These are phyloP conservation scores for Cephus sareptanus DNA, from an alignment of 2,888 invertebrate species.

Conservation along the genomic window DNA sequence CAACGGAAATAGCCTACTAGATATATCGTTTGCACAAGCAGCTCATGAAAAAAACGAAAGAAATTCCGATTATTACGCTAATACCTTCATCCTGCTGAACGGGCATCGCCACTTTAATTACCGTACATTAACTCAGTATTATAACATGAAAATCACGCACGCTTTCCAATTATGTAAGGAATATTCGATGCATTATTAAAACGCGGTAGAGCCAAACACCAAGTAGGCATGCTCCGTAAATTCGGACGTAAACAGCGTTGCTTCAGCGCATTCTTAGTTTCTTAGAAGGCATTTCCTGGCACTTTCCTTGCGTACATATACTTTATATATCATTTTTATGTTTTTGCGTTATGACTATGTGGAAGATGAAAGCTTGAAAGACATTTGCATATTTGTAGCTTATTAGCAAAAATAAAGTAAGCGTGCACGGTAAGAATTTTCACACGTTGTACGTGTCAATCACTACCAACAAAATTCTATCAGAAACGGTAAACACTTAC, in stretches of 20 bases:
- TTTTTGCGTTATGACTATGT: not conserved
- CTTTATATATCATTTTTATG: constrained; percentile 20
- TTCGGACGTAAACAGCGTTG: constrained; percentile 40
- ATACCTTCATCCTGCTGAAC: constrained; percentile 39
- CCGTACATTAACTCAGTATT: constrained; percentile 52
- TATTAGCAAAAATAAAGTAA: too few relatives aligned
- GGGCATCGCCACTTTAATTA: constrained; percentile 56
- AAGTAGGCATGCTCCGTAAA: constrained; percentile 49
- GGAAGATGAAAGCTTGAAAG: too few relatives aligned
- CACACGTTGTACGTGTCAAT: too few relatives aligned
- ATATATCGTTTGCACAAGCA: not conserved
- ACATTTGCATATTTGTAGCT: too few relatives aligned
- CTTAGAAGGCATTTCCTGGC: constrained; percentile 36
- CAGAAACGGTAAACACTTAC: too few relatives aligned
- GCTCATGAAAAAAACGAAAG: not conserved
- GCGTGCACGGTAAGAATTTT: too few relatives aligned
- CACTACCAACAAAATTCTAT: too few relatives aligned
- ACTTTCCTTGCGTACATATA: constrained; percentile 38
- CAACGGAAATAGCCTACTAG: constrained; percentile 5
- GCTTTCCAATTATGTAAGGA: constrained; percentile 63
- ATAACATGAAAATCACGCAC: constrained; percentile 51
- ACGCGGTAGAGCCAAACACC: constrained; percentile 33
- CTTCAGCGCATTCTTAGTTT: constrained; percentile 32
- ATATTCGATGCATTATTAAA: constrained; percentile 49
- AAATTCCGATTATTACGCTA: constrained; percentile 28